These are phyloP conservation scores for Triplophysa yarkandensis DNA, from an alignment of 2,797 vertebrate genomes.

Conservation along the genomic window DNA sequence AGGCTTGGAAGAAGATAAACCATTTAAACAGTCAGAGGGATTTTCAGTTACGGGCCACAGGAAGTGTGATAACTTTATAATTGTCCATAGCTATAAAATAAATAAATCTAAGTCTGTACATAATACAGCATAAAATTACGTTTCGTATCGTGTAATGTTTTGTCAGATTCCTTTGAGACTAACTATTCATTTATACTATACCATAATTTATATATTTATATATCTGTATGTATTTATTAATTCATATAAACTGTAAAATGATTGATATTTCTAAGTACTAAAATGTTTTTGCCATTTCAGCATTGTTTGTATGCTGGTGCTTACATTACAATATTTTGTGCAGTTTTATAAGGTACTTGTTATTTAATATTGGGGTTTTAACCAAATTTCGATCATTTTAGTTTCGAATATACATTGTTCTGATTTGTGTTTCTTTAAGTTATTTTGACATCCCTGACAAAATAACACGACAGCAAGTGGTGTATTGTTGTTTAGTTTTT, in stretches of 20 bases:
- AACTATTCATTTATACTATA: too few species aligned
- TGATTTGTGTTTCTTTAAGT: neutral
- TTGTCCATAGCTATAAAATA: neutral
- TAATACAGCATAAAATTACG: neutral
- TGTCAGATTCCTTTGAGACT: too few species aligned
- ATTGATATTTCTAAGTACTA: too few species aligned
- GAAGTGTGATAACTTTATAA: constrained; percentile 1
- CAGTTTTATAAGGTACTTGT: neutral
- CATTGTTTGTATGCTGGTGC: neutral
- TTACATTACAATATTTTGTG: neutral
- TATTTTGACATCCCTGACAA: neutral
- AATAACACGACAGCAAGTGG: neutral
- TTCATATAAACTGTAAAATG: too few species aligned
- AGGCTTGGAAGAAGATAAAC: constrained; percentile 38
- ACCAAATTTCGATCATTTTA: too few species aligned
- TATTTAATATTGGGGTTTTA: neutral
- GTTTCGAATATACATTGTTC: too few species aligned
- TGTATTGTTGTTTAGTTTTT: neutral
- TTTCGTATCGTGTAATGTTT: neutral
- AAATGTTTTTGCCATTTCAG: neutral
- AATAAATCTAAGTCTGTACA: neutral
- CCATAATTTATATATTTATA: too few species aligned
- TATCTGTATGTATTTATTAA: too few species aligned
- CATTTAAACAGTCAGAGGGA: constrained; percentile 47
- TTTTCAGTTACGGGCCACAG: constrained; percentile 21